Evolutionary conservation across 2,113 vertebrate species (phyloP).

Genomic region (Sturnus vulgaris): DNA sequence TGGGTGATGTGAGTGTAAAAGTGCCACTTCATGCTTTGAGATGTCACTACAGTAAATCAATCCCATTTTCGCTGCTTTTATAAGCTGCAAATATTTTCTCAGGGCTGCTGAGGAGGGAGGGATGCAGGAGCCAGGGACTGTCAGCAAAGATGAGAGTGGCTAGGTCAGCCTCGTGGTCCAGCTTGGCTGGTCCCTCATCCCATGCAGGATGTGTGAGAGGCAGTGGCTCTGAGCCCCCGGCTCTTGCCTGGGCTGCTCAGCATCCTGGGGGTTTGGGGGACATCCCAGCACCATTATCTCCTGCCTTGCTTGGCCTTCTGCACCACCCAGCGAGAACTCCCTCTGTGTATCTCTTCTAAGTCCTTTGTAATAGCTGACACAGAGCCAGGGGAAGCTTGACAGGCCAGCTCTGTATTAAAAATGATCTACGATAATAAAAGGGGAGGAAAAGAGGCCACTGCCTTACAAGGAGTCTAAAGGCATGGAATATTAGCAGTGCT

Average conservation of each 20-base stretch:
- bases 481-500: neutral
- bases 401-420: neutral
- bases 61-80: neutral
- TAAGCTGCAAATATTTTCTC: neutral
- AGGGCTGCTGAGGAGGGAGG: neutral
- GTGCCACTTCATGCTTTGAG: conserved; percentile 9
- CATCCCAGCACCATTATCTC: neutral
- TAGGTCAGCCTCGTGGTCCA: accelerated
- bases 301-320: accelerated
- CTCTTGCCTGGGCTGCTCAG: neutral
- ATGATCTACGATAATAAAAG: neutral
- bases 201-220: neutral
- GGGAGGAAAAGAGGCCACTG: neutral
- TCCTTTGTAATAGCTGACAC: neutral
- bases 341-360: neutral
- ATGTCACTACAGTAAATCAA: neutral
- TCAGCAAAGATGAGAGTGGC: accelerated
- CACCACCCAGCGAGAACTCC: neutral
- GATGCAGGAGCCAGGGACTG: neutral
- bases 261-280: accelerated
- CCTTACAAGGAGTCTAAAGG: neutral
- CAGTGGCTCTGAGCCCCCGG: neutral
- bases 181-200: neutral
- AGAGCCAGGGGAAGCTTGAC: neutral
- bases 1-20: neutral